Evolutionary conservation across 2,113 vertebrate genomes (phyloP), one percentile per base, ranked within the genome.

Genomic region (Salvelinus namaycush): DNA sequence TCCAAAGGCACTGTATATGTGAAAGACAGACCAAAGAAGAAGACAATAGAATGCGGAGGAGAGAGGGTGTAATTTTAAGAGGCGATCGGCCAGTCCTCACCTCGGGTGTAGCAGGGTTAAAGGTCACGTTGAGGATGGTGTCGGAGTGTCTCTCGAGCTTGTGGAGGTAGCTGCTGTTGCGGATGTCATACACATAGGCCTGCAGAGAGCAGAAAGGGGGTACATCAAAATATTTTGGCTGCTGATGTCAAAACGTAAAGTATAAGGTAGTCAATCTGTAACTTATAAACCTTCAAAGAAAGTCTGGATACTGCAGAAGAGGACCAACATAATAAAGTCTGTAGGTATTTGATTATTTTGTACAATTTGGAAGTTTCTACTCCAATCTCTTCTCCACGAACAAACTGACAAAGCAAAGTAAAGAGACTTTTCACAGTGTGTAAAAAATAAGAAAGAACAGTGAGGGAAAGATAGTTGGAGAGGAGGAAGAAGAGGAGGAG

Each of bases 111-210:
- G 93, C 92, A 0, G 95, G 95, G 86, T 89, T 94, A 84, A 97
- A 98, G 72, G 92, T 81, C 80, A 97, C 95, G 18, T 79, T 90
- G 14, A 89, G 87, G 60, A 97, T 92, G 0, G 93, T 90, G 54
- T 95, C 95, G 7, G 92, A 92, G 82, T 96, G 94, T 82, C 93
- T 93, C 0, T 92, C 79, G 22, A 97, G 90, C 54, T 93, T 95
- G 84, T 92, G 86, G 11, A 92, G 92, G 86, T 93, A 96, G 48
- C 89, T 93, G 84, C 92, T 94, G 57, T 92, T 94, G 31, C 81
- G 84, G 84, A 93, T 85, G 31, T 96, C 95, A 71, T 96, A 97
- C 62, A 98, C 12, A 11, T 96, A 97, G 2, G 92, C 97, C 97
- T 97, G 77, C 49, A 54, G 91, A 91, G 76, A 62, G 11, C 6